Conservation (phyloP, 2,797 vertebrate species). For the Gadopsis marmoratus region DNA sequence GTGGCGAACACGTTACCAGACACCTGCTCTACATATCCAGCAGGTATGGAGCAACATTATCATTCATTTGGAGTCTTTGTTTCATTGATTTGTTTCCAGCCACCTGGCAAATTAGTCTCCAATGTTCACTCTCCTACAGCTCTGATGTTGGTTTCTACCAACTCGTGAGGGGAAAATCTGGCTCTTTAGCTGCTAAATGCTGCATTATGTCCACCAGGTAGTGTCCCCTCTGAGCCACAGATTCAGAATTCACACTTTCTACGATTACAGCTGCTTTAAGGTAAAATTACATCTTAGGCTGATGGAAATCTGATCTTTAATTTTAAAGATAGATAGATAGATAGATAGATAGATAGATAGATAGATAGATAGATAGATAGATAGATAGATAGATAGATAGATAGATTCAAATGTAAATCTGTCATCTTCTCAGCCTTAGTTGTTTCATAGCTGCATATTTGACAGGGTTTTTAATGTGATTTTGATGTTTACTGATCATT, state of each 20-base stretch:
- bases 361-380: background rate
- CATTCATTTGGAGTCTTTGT: background rate
- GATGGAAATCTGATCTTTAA: conserved; percentile 7
- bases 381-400: no score
- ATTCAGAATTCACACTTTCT: background rate
- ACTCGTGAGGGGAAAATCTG: conserved; percentile 4
- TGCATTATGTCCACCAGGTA: conserved; percentile 11
- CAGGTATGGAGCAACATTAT: background rate
- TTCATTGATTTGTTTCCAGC: no score
- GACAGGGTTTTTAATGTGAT: no score
- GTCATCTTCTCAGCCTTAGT: no score
- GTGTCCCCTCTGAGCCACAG: background rate
- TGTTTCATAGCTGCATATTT: background rate
- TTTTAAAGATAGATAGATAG: conserved; percentile 1
- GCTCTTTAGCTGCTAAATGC: background rate
- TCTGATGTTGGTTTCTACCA: background rate
- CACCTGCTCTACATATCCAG: background rate
- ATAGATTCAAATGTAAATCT: no score
- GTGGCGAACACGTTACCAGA: background rate
- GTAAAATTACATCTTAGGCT: background rate
- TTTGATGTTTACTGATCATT: background rate
- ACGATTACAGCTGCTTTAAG: background rate
- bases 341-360: background rate
- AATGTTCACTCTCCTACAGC: background rate
- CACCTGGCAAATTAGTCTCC: background rate